A percentile compares a stretch with the other conserved stretches of the same genome.
Conservation (phyloP, 2,113 vertebrate genomes). For the Sinosuthora webbiana region DNA sequence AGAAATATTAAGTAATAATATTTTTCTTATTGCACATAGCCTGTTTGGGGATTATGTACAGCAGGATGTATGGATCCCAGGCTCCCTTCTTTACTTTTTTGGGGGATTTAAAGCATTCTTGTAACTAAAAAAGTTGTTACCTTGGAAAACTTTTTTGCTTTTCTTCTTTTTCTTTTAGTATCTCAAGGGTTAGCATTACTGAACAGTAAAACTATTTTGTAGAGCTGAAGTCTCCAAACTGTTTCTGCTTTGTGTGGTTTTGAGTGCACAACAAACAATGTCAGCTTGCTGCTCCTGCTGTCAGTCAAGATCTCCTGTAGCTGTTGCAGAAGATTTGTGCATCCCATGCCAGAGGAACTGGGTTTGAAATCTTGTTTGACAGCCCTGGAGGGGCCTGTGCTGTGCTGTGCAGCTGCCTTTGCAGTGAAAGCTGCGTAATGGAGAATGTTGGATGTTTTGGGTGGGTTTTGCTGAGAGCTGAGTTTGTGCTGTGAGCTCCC, state of each 20-base stretch:
- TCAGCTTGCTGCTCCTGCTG: neutral
- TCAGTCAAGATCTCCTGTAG: neutral
- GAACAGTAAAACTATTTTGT: neutral
- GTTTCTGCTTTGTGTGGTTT: neutral
- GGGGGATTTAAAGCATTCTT: neutral
- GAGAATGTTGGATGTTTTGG: neutral
- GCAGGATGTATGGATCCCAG: neutral
- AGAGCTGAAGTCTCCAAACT: neutral
- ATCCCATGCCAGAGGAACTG: neutral
- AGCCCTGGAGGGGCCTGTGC: neutral
- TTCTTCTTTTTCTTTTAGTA: neutral
- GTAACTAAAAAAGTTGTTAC: neutral
- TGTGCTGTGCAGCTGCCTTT: neutral
- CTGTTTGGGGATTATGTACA: slow-evolving; percentile 4
- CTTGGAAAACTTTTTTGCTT: neutral
- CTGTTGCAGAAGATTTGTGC: neutral
- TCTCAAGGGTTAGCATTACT: slow-evolving; percentile 2
- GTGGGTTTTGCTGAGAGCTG: neutral
- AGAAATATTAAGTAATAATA: slow-evolving; percentile 26
- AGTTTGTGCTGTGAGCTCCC: neutral
- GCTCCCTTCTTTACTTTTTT: neutral
- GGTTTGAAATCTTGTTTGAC: neutral
- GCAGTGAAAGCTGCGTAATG: rapidly evolving
- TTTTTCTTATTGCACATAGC: slow-evolving; percentile 11
- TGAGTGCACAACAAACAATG: neutral